A percentile compares a stretch with the other conserved stretches of the same genome.
These are phyloP conservation scores for Neoseiulus cucumeris DNA, from an alignment of 1,140 invertebrate genomes.

Conservation along the genomic window DNA sequence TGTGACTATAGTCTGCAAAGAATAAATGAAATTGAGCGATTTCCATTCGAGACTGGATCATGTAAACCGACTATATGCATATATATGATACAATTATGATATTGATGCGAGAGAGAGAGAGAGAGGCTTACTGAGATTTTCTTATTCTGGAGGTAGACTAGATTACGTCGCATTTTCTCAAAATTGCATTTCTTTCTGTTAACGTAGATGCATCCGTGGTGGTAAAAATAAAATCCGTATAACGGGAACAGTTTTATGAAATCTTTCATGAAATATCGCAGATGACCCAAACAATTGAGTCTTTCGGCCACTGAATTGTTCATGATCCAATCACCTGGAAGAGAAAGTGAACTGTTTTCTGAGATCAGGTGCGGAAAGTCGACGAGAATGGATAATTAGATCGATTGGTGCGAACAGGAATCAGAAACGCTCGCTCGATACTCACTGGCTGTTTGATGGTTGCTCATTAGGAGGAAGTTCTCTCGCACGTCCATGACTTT, in stretches of 20 bases:
- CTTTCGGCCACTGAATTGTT: background rate
- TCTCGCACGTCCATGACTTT: background rate
- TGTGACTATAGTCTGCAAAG: background rate
- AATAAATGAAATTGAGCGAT: background rate
- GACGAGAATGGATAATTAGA: too few relatives aligned
- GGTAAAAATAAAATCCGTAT: background rate
- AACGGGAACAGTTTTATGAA: background rate
- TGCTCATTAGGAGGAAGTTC: background rate
- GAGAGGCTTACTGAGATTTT: background rate
- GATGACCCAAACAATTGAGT: background rate
- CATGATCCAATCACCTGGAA: conserved; percentile 1
- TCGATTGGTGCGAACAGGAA: too few relatives aligned
- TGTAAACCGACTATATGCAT: background rate
- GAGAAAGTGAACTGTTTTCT: too few relatives aligned
- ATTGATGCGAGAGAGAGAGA: too few relatives aligned
- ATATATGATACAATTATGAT: too few relatives aligned
- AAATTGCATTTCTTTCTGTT: background rate
- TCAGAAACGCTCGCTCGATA: too few relatives aligned
- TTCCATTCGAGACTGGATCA: background rate
- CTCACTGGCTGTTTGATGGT: conserved; percentile 3
- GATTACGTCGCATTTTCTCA: background rate
- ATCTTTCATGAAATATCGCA: conserved; percentile 8
- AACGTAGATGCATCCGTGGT: conserved; percentile 4
- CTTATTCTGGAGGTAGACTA: background rate
- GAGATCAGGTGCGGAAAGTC: too few relatives aligned